Evolutionary conservation across 37 sponge, comb jelly and placozoan genomes (phyloP), one percentile per base, ranked within the genome.

Genomic region (Hormiphora californensis): DNA sequence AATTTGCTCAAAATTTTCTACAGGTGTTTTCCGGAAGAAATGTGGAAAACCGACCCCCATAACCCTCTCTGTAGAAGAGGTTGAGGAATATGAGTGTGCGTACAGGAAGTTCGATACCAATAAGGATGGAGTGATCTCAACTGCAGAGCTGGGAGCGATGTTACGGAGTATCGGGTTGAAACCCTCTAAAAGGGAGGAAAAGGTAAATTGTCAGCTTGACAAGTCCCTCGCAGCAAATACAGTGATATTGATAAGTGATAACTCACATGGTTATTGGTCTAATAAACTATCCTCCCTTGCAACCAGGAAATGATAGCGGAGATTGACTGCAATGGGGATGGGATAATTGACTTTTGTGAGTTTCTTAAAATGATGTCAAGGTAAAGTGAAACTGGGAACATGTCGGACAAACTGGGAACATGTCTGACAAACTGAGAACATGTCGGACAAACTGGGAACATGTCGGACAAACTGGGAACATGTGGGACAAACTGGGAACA

Each of bases 51-150:
- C 61, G 7, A 57, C 61, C n/a, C 61, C 61, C 7, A 57, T 57
- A 57, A 57, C 61, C n/a, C 61, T 57, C 7, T 57, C 61, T 15
- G 61, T 57, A 28, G 61, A 57, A 12, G 30, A 57, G 61, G 61
- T 57, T 28, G 61, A 57, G n/a, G 61, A 57, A 30, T 57, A 57
- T 30, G 61, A 57, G n/a, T 57, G 61, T 57, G 61, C 61, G n/a
- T 57, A 28, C n/a, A 57, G 27, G 27, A 23, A 57, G 61, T 57
- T 57, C n/a, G 61, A 57, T 15, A 57, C 27, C 7, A 57, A 57
- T 30, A 30, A 30, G 27, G 61, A 57, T 12, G 61, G 61, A 21
- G 61, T 57, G 61, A 57, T 57, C n/a, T 28, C 61, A 15, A 57
- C 61, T 21, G 61, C 27, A 57, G 61, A 57, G 27, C 61, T 57